A percentile compares a stretch with the other conserved stretches of the same genome.
Conservation (phyloP, 2,888 invertebrate species). For the Acanthosoma haemorrhoidale region DNA sequence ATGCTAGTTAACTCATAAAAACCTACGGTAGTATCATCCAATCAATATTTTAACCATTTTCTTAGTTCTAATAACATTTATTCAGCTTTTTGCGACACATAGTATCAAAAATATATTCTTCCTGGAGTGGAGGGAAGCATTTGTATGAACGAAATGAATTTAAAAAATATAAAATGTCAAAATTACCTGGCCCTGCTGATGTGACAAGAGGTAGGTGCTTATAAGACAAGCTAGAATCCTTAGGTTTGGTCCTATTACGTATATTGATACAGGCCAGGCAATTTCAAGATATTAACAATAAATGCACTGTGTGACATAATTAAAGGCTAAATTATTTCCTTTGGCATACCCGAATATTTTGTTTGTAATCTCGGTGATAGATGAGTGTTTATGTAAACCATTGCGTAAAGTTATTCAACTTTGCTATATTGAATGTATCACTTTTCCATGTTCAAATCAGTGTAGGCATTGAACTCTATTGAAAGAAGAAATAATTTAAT, state of each 20-base stretch:
- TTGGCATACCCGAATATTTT: conserved; percentile 15
- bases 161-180: background rate
- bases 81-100: background rate
- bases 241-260: conserved; percentile 30
- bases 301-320: conserved; percentile 14
- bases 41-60: background rate
- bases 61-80: background rate
- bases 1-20: conserved; percentile 4
- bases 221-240: conserved; percentile 10
- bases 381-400: background rate
- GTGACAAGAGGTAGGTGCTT: conserved; percentile 16
- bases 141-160: conserved; percentile 6
- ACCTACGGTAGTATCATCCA: background rate
- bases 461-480: too few relatives aligned
- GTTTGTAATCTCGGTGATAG: conserved; percentile 8
- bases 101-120: conserved; percentile 10
- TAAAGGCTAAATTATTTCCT: conserved; percentile 23
- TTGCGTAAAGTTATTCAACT: background rate
- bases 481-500: too few relatives aligned
- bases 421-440: background rate
- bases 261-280: conserved; percentile 24
- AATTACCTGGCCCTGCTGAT: conserved; percentile 15
- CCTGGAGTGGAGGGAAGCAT: conserved; percentile 8
- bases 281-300: conserved; percentile 9
- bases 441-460: too few relatives aligned